Percentiles rank a stretch among this genome's conserved stretches.
Conservation (phyloP, 1,140 invertebrate species). For the Coptotermes formosanus region DNA sequence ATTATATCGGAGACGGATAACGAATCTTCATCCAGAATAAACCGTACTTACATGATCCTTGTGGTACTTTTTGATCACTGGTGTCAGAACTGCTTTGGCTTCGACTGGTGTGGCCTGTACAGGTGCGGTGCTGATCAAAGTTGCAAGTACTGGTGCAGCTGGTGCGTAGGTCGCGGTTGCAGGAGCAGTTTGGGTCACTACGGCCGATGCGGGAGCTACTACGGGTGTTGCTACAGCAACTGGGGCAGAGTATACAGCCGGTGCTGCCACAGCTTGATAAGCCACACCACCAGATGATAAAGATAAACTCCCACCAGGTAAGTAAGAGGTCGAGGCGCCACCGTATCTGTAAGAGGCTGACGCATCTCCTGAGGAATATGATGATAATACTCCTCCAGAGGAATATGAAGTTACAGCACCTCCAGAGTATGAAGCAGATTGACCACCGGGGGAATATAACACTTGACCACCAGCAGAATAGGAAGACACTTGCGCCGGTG, state of each 20-base stretch:
- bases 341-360: neutral
- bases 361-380: neutral
- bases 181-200: conserved; percentile 19
- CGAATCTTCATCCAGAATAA: neutral
- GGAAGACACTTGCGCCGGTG: neutral
- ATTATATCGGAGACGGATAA: neutral
- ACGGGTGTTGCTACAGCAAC: conserved; percentile 29
- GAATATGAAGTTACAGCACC: neutral
- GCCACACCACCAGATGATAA: neutral
- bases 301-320: too few species aligned
- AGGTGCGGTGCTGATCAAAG: neutral
- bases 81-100: neutral
- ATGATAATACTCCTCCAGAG: neutral
- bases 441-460: neutral
- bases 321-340: too few species aligned
- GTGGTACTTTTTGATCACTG: conserved; percentile 1
- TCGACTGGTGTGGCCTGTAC: conserved; percentile 9
- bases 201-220: conserved; percentile 25
- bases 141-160: neutral
- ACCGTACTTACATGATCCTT: conserved; percentile 9
- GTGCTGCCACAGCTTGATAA: conserved; percentile 4
- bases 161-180: conserved; percentile 19
- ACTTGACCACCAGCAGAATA: neutral
- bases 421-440: neutral
- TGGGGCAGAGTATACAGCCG: conserved; percentile 28